Percentiles rank a stretch among this genome's conserved stretches.
phyloP scores from a whole-genome alignment of 1,140 invertebrate genomes.

The Drosophila navojoa region DNA sequence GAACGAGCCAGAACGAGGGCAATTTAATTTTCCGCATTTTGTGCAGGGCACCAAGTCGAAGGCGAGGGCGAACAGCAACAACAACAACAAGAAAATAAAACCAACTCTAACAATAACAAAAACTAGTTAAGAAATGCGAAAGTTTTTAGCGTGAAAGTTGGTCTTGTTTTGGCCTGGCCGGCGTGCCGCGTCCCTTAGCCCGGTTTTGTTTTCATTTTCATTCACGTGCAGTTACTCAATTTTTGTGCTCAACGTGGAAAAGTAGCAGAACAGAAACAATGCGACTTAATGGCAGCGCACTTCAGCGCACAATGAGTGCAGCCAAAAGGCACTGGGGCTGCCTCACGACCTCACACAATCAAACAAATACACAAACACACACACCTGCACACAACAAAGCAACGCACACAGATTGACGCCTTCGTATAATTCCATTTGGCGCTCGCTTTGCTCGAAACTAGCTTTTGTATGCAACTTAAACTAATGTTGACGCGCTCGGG shows the following conservation, averaged over 20 bases:
- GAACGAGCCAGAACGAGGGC: conserved; percentile 47
- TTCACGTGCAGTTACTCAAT: conserved; percentile 79
- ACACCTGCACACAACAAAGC: conserved; percentile 4
- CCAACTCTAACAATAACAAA: conserved; percentile 72
- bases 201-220: conserved; percentile 76
- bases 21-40: conserved; percentile 79
- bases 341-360: conserved; percentile 6
- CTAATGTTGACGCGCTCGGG: conserved; percentile 61
- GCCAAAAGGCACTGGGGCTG: conserved; percentile 34
- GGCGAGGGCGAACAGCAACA: conserved; percentile 16
- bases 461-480: conserved; percentile 54
- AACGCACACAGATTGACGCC: conserved; percentile 48
- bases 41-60: conserved; percentile 35
- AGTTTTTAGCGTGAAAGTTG: conserved; percentile 79
- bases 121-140: conserved; percentile 82
- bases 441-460: conserved; percentile 23
- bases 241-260: conserved; percentile 62
- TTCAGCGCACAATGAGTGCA: conserved; percentile 42
- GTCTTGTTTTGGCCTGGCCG: conserved; percentile 24
- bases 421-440: conserved; percentile 69
- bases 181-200: conserved; percentile 3
- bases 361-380: not conserved
- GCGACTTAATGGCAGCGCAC: conserved; percentile 61
- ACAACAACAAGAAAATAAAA: conserved; percentile 36
- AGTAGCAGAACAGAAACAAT: conserved; percentile 60